Conservation (phyloP, 2,888 invertebrate species). For the Electrophaes corylata region DNA sequence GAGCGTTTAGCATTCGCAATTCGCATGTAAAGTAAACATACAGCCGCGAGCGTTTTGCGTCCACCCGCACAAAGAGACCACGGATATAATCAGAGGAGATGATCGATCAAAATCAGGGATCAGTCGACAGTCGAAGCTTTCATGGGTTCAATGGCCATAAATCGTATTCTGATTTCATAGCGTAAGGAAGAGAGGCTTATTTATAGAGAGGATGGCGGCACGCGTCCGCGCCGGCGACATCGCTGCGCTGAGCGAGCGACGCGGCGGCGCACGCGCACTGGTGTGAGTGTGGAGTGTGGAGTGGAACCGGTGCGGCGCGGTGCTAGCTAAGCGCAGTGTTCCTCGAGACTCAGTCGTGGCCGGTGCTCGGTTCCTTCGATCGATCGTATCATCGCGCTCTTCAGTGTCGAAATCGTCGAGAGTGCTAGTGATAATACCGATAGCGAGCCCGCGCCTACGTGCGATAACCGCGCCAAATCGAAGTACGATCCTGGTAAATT, state of each 20-base stretch:
- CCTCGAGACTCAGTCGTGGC: constrained; percentile 48
- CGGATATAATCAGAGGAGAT: constrained; percentile 40
- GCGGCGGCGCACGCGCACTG: constrained; percentile 18
- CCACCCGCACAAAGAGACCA: constrained; percentile 5
- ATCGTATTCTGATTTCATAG: constrained; percentile 72
- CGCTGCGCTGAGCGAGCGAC: constrained; percentile 31
- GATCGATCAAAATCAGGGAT: constrained; percentile 45
- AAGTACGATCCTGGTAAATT: constrained; percentile 60
- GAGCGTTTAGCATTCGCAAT: constrained; percentile 28
- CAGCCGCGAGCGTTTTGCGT: constrained; percentile 11
- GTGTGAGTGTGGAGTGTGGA: constrained; percentile 14
- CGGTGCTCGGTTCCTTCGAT: constrained; percentile 53
- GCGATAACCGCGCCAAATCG: constrained; percentile 62
- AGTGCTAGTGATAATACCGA: constrained; percentile 74
- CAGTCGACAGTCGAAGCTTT: constrained; percentile 64
- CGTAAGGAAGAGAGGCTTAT: constrained; percentile 77
- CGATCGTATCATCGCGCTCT: constrained; percentile 55
- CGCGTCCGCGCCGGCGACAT: constrained; percentile 51
- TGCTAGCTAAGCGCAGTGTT: constrained; percentile 41
- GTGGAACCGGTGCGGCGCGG: constrained; percentile 37
- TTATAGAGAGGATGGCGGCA: constrained; percentile 68
- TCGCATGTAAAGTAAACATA: constrained; percentile 40
- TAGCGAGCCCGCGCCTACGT: constrained; percentile 57
- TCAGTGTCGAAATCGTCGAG: constrained; percentile 60
- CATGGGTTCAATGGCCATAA: constrained; percentile 80